Evolutionary conservation across 2,888 invertebrate genomes (phyloP), one percentile per base, ranked within the genome.

Genomic region (Sicus ferrugineus): DNA sequence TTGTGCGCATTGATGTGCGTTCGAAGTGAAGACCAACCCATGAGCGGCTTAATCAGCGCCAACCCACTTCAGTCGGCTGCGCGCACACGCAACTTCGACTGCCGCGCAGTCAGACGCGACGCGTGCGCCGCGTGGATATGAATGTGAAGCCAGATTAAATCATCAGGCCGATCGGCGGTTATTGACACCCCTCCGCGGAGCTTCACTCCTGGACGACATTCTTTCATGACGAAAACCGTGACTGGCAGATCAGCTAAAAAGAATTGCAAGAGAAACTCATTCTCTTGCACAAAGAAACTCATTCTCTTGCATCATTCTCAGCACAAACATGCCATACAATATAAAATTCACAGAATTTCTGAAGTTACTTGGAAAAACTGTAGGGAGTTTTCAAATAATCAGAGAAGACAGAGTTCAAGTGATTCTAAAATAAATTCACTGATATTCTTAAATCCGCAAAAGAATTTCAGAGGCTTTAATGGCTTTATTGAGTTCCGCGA

Each of bases 1-100:
- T 69, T 70, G 67, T 69, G 64, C 64, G 69, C 67, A 67, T 72
- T 68, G 70, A 70, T 70, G 66, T 61, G 68, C 59, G 68, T 61
- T 68, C 59, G 70, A 70, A 59, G 59, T 61, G 34, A 34, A 46
- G 70, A 67, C 72, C 61, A 67, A 56, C 67, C 61, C 59, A 64
- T 54, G 52, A 59, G 52, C 59, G 68, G 56, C 42, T 68, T 58
- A 63, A 58, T 48, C 59, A 58, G 65, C 65, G 65, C 65, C 65
- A 69, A 69, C 69, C 65, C 64, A 64, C 64, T 64, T 64, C 31
- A 19, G 26, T 28, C 11, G 9, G 28, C 23, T 1, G 19, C 11
- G 46, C 54, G 54, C 30, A 38, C 23, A 26, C n/a, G 34, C 54
- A 38, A n/a, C 46, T 23, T 6, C 28, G 19, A 11, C 16, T 28